Percentiles rank a stretch among this genome's conserved stretches.
phyloP scores from a whole-genome alignment of 2,113 vertebrate genomes.

The Phodopus roborovskii region DNA sequence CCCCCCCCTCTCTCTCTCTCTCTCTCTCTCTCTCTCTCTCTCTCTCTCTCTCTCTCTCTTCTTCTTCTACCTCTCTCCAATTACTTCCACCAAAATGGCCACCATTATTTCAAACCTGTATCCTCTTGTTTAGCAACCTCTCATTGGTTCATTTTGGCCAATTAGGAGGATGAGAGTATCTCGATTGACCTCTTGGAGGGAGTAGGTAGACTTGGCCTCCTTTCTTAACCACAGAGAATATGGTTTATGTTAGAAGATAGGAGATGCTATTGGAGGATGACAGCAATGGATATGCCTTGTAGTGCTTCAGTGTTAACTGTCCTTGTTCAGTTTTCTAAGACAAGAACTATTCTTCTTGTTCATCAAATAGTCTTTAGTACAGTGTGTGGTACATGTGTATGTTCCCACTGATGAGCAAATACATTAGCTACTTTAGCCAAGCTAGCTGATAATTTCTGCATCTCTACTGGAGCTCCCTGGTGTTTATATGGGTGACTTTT shows the following conservation, averaged over 20 bases:
- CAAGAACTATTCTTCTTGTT: not conserved
- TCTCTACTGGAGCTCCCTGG: conserved; percentile 5
- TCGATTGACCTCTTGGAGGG: not conserved
- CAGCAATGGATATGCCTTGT: too few species aligned
- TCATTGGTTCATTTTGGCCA: conserved; percentile 9
- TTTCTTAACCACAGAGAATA: not conserved
- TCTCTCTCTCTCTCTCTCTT: too few species aligned
- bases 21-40: too few species aligned
- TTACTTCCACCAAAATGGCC: not conserved
- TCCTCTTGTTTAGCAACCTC: not conserved
- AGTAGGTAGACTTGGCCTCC: not conserved
- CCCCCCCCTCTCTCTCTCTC: too few species aligned
- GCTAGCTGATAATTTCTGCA: conserved; percentile 18
- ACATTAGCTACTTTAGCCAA: not conserved
- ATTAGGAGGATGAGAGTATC: not conserved
- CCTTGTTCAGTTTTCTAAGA: not conserved
- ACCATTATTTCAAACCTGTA: not conserved
- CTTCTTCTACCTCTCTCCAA: not conserved
- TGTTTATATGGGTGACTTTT: not conserved
- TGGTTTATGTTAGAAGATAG: not conserved
- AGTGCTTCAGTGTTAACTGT: not conserved
- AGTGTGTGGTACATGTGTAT: not conserved
- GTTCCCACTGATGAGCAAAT: not conserved
- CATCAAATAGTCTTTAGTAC: not conserved
- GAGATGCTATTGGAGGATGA: not conserved